A percentile compares a stretch with the other conserved stretches of the same genome.
phyloP scores from a whole-genome alignment of 2,113 vertebrate species.

The Empidonax alnorum region DNA sequence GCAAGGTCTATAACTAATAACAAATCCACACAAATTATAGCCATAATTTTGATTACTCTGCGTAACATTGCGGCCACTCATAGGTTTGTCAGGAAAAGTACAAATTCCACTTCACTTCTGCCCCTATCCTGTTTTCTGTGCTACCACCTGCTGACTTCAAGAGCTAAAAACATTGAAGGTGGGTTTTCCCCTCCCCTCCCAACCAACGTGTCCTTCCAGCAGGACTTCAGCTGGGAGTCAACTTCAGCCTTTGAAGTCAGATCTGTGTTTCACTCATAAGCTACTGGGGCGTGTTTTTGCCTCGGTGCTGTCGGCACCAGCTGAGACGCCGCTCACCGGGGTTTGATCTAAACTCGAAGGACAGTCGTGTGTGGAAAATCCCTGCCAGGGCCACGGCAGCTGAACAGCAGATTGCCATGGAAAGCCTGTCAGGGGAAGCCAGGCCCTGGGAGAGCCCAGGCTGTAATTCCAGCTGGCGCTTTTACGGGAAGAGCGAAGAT shows the following conservation, averaged over 20 bases:
- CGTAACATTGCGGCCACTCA: rapidly evolving
- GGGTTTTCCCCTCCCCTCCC: neutral
- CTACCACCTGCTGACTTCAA: neutral
- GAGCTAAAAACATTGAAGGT: neutral
- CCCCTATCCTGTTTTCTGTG: neutral
- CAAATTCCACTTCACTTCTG: neutral
- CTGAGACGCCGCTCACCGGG: neutral
- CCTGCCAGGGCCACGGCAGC: neutral
- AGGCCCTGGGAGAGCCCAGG: neutral
- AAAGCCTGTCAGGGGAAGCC: neutral
- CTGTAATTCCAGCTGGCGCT: neutral
- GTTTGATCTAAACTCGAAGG: neutral
- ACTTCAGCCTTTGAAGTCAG: neutral
- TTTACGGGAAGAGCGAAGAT: neutral
- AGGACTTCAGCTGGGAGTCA: neutral
- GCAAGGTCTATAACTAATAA: neutral
- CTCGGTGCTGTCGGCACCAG: neutral
- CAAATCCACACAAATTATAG: neutral
- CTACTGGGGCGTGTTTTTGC: neutral
- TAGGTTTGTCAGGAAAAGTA: neutral
- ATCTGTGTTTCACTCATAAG: slow-evolving; percentile 23
- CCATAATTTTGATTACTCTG: neutral
- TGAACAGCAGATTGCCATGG: neutral
- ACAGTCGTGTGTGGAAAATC: neutral
- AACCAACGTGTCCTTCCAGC: neutral